Percentiles rank a stretch among this genome's conserved stretches.
phyloP scores from a whole-genome alignment of 2,113 vertebrate genomes.

The Numida meleagris region DNA sequence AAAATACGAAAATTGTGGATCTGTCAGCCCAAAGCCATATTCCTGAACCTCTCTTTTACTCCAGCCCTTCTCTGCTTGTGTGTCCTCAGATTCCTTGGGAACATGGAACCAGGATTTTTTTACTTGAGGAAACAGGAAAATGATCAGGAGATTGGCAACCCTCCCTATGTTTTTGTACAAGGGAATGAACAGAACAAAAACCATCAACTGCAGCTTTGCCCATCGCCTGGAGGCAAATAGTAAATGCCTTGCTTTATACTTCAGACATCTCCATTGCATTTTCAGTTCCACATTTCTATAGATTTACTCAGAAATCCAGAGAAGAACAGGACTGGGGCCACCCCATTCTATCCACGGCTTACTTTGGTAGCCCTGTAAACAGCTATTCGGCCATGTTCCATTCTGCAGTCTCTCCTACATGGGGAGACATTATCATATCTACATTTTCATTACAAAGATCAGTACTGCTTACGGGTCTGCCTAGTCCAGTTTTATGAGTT shows the following conservation, averaged over 20 bases:
- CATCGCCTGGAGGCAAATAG: not conserved
- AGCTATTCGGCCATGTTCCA: not conserved
- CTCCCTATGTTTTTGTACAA: not conserved
- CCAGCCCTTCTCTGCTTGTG: not conserved
- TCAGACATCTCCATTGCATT: not conserved
- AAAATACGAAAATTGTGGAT: not conserved
- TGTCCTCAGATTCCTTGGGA: not conserved
- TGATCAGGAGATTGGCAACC: not conserved
- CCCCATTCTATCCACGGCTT: not conserved
- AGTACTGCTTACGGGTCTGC: not conserved
- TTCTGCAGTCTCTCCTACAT: not conserved
- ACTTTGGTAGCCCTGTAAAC: not conserved
- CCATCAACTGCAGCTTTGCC: not conserved
- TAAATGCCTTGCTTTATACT: not conserved
- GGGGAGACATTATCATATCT: not conserved
- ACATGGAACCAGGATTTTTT: not conserved
- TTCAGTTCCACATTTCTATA: not conserved
- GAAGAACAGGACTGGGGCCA: not conserved
- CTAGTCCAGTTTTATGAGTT: not conserved
- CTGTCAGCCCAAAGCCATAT: not conserved
- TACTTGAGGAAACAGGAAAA: slow-evolving; percentile 2
- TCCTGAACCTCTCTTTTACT: not conserved
- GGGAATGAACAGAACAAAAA: not conserved
- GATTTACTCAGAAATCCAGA: not conserved
- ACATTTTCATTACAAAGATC: not conserved